Conservation (phyloP, 2,888 invertebrate species). For the Lepeophtheirus nordmannii region DNA sequence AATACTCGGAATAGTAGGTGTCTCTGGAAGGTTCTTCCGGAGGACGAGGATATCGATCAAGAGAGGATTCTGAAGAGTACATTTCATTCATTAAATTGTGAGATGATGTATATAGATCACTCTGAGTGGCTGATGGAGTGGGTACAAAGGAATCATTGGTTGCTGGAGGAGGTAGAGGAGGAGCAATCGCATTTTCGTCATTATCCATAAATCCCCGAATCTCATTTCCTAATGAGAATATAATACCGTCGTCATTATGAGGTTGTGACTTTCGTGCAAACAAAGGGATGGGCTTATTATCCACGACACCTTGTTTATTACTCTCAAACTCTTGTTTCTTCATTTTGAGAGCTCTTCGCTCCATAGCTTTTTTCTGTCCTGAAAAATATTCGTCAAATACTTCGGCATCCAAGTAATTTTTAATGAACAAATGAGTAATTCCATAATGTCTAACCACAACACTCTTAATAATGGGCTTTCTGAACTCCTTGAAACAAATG, state of each 20-base stretch:
- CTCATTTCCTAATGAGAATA: background rate
- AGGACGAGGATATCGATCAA: background rate
- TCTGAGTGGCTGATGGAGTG: background rate
- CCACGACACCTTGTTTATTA: background rate
- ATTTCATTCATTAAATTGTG: background rate
- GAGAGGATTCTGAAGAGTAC: background rate
- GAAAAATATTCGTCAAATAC: background rate
- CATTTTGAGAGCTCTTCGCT: background rate
- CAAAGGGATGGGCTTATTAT: background rate
- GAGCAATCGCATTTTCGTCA: background rate
- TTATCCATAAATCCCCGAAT: conserved; percentile 1
- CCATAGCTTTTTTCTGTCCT: background rate
- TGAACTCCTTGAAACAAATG: background rate
- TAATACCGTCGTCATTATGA: background rate
- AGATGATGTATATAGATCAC: background rate
- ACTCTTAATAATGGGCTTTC: background rate
- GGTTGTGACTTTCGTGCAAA: background rate
- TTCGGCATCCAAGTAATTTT: background rate
- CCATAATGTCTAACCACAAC: background rate
- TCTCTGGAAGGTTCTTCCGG: too few relatives aligned
- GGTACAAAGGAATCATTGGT: background rate
- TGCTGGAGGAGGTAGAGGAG: background rate
- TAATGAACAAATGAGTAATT: background rate
- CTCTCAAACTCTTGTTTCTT: background rate
- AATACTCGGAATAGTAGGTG: too few relatives aligned